Evolutionary conservation across 2,797 vertebrate genomes (phyloP).

Genomic region (Danio kyathit): DNA sequence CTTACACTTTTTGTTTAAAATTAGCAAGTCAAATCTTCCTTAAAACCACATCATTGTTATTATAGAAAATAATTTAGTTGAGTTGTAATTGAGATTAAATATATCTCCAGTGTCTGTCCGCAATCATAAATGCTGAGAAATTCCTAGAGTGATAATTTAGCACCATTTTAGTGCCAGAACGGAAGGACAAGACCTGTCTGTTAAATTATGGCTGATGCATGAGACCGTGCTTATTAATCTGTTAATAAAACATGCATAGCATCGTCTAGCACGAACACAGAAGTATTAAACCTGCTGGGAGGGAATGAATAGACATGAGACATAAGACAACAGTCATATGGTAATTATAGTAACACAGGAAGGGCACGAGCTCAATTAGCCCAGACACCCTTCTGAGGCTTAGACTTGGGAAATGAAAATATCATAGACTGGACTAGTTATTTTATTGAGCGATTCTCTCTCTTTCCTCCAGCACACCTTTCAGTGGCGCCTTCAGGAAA

Average conservation of each 20-base stretch:
- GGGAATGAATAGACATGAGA: slow-evolving; percentile 26
- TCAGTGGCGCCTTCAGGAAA: slow-evolving; percentile 12
- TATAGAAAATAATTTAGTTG: too few species aligned
- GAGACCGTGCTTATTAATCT: slow-evolving; percentile 23
- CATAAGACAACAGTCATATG: slow-evolving; percentile 18
- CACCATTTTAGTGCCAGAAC: background rate
- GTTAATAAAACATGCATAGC: slow-evolving; percentile 25
- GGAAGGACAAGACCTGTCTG: slow-evolving; percentile 30
- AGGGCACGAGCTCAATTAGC: slow-evolving; percentile 48
- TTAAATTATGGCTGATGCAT: background rate
- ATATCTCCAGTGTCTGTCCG: background rate
- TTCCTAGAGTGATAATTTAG: background rate
- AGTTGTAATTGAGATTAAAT: background rate
- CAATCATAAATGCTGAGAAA: background rate
- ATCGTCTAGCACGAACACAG: background rate
- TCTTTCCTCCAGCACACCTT: slow-evolving; percentile 28
- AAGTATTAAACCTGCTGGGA: background rate
- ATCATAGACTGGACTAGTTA: slow-evolving; percentile 17
- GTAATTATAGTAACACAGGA: slow-evolving; percentile 21
- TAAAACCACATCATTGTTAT: too few species aligned
- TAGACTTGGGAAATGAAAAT: slow-evolving; percentile 13
- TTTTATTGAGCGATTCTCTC: slow-evolving; percentile 24
- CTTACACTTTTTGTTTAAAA: too few species aligned
- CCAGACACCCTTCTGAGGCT: slow-evolving; percentile 32
- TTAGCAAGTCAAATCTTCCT: too few species aligned